A percentile compares a stretch with the other conserved stretches of the same genome.
Conservation (phyloP, 92 coral and sea anemone species). For the Zoanthus sansibaricus region DNA sequence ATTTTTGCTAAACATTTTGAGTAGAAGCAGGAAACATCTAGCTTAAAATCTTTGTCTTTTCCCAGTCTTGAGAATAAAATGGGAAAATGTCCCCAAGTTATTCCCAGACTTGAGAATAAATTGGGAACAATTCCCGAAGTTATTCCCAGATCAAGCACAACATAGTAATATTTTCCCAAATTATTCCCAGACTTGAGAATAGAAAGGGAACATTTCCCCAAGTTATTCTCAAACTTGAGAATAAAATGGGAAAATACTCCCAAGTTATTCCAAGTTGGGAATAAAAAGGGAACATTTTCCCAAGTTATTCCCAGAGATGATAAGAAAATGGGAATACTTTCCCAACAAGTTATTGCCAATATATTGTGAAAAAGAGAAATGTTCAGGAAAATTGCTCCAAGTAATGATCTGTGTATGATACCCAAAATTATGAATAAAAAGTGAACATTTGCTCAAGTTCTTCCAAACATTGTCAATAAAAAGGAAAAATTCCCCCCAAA, state of each 20-base stretch:
- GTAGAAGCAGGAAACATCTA: too few relatives aligned
- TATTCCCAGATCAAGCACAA: too few relatives aligned
- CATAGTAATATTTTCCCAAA: neutral
- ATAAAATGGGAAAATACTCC: constrained; percentile 26
- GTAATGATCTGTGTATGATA: neutral
- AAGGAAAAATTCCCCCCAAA: neutral
- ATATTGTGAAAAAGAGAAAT: neutral
- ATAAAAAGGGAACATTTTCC: neutral
- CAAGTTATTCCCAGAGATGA: neutral
- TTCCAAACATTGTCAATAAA: constrained; percentile 35
- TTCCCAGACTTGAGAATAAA: constrained; percentile 6
- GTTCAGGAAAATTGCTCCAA: neutral
- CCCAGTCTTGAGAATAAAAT: constrained; percentile 9
- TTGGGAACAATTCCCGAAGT: too few relatives aligned
- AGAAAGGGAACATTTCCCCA: neutral
- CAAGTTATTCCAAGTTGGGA: neutral
- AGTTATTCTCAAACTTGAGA: constrained; percentile 5
- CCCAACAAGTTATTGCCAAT: neutral
- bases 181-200: neutral
- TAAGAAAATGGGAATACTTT: neutral
- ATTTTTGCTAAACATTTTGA: too few relatives aligned
- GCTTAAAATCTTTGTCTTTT: too few relatives aligned
- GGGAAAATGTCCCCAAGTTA: constrained; percentile 7
- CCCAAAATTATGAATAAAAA: neutral
- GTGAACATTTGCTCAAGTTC: neutral